Conservation (phyloP, 2,797 vertebrate genomes). For the Neopelma chrysocephalum region DNA sequence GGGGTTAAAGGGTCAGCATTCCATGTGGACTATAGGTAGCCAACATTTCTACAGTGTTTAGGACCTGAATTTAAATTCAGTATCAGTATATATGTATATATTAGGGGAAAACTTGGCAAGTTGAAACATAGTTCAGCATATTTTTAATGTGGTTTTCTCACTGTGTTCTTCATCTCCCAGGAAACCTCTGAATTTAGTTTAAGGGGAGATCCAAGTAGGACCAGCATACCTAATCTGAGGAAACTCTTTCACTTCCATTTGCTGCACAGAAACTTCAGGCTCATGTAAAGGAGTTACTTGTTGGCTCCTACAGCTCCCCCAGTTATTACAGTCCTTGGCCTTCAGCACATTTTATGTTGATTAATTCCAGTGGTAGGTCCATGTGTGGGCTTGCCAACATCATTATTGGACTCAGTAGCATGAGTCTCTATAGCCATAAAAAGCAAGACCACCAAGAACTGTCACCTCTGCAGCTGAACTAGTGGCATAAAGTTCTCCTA, state of each 20-base stretch:
- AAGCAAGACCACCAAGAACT: neutral
- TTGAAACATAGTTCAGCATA: neutral
- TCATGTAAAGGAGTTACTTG: neutral
- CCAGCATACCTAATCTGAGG: neutral
- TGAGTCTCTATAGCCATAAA: neutral
- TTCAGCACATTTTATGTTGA: neutral
- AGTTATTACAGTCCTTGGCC: neutral
- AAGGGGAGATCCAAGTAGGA: neutral
- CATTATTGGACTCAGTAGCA: neutral
- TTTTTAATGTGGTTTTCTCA: neutral
- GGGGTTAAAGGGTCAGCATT: neutral
- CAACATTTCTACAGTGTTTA: neutral
- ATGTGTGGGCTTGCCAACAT: neutral
- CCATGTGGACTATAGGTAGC: neutral
- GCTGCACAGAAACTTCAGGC: neutral
- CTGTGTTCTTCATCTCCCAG: neutral
- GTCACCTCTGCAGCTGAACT: neutral
- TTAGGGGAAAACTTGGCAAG: neutral
- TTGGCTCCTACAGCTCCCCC: neutral
- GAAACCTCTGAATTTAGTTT: neutral
- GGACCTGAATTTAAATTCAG: conserved; percentile 18
- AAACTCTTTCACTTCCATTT: neutral
- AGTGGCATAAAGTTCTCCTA: neutral
- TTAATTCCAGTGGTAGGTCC: neutral
- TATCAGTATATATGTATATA: neutral